These are phyloP conservation scores for Silurus glanis DNA, from an alignment of 2,113 vertebrate genomes.

Conservation along the genomic window DNA sequence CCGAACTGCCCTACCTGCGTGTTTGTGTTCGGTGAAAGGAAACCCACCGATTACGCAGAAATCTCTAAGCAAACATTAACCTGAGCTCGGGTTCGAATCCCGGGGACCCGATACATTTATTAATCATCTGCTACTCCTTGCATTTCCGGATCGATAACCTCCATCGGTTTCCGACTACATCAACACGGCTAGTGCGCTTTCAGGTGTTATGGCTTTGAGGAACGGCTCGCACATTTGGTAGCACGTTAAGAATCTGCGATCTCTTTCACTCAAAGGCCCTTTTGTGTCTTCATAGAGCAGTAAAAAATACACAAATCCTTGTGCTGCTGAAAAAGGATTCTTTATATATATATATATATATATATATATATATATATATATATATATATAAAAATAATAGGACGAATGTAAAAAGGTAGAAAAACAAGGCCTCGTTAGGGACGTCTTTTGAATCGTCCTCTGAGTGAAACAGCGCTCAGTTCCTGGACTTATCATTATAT, in stretches of 20 bases:
- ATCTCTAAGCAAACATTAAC: neutral
- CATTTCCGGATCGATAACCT: neutral
- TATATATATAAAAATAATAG: neutral
- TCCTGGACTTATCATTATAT: neutral
- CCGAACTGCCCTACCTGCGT: neutral
- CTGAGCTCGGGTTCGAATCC: neutral
- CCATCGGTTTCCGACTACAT: neutral
- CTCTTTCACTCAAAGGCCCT: neutral
- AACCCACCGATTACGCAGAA: neutral
- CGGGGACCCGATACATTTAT: neutral
- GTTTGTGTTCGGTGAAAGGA: neutral
- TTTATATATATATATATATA: neutral
- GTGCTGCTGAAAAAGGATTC: slow-evolving; percentile 27
- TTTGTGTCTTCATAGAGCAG: neutral
- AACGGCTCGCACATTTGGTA: neutral
- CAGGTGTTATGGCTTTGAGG: slow-evolving; percentile 14
- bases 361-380: no score
- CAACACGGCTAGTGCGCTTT: neutral
- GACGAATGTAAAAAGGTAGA: slow-evolving; percentile 24
- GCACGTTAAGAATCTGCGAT: neutral
- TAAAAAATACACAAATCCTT: slow-evolving; percentile 5
- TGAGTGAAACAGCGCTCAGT: slow-evolving; percentile 43
- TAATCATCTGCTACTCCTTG: neutral
- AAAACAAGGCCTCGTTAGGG: slow-evolving; percentile 52
- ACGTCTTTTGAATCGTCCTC: slow-evolving; percentile 33